Conservation (phyloP, 2,113 vertebrate species). For the human (Homo sapiens) region GRCh38 chr15:75030001-75030500, state of each 20-base stretch:
- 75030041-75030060: background rate
- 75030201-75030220: background rate
- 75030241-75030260: background rate
- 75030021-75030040: background rate
- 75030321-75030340: background rate
- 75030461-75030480: background rate
- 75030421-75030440: background rate
- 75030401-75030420: background rate
- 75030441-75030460: background rate
- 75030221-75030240: background rate
- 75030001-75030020: background rate
- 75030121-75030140: conserved; percentile 15
- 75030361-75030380: background rate
- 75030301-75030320: background rate
- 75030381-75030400: background rate
- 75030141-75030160: background rate
- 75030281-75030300: background rate
- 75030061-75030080: background rate
- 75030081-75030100: background rate
- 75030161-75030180: background rate
- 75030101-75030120: background rate
- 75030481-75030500: background rate
- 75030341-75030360: background rate
- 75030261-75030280: background rate
- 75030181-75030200: conserved; percentile 9